Evolutionary conservation across 2,113 vertebrate species (phyloP), one percentile per base, ranked within the genome.

Genomic region (Atlantisia rogersi): DNA sequence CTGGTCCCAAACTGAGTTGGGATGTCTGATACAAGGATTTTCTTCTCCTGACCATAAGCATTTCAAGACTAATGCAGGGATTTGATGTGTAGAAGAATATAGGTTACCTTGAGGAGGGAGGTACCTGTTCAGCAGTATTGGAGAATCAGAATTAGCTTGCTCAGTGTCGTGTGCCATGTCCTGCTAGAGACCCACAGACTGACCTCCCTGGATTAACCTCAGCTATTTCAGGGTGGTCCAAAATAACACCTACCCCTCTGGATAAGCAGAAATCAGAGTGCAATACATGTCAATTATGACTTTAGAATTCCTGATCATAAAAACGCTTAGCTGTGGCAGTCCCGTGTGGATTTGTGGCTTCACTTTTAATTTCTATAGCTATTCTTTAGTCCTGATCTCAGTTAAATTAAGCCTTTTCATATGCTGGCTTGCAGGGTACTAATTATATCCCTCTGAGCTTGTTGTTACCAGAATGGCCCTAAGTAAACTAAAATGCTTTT

Each of bases 391-490:
- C 92, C 92, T 93, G 91, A 94, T 95, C 94, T 96, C 90, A 94
- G 96, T 96, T 97, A 98, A 98, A 97, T 98, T 97, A 96, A 98
- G 85, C 90, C 92, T 89, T 96, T 96, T 97, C 95, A 83, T 96
- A 96, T 94, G 95, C 97, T 97, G 92, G 35, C 96, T 98, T 97
- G 32, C 92, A 97, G 95, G 96, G 70, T 96, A 85, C 95, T 98
- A 97, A 98, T 98, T 97, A 96, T 88, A 95, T 94, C 92, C 94
- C 90, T 94, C 71, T 88, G 92, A 98, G 97, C 77, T 80, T 95
- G 69, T 95, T 97, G 91, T 97, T 95, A 95, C 85, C 75, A 91
- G 60, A 91, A 83, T 96, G 70, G 89, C 93, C 81, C 65, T 88
- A 86, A 88, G 93, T 94, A 88, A 96, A 94, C 63, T 63, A 46